Base-by-base conservation (phyloP, 2,888 invertebrate species). In the Apamea sordens region DNA sequence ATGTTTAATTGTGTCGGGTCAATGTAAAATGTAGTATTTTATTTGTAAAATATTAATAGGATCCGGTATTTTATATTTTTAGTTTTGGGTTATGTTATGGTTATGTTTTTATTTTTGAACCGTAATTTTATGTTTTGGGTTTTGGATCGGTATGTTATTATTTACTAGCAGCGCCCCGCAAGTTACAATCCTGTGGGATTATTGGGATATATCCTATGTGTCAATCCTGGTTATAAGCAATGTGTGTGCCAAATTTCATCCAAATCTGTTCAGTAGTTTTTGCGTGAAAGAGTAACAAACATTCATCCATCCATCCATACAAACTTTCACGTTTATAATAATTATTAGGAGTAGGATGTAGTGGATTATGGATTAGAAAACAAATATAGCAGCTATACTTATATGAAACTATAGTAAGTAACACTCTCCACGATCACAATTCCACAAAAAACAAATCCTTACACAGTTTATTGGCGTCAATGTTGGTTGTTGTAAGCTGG, bases 401-500 rank as follows among this genome's bases (percentile, higher is more conserved):
- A n/a, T 32, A 21, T 32, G 18, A 63, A 36, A 65, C 6, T 11
- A 3, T 15, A 36, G 13, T 41, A 8, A 36, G 13, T 41, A 8
- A 41, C 41, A n/a, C 21, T 28, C 47, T 32, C 24, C 2, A 24
- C 24, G 24, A 36, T 56, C 24, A 18, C 10, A 18, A 53, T 70
- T 36, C 24, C 3, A n/a, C 18, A n/a, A 71, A 36, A 71, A 59
- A 36, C 64, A 8, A 64, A 73, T 41, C n/a, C 8, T 18, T 80
- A n/a, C 53, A 63, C 68, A 53, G 11, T 50, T 47, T 15, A 68
- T 61, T 79, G 28, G 59, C 41, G 32, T 32, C 50, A 36, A 70
- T 50, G 13, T 76, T 56, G 69, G 67, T 3, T 73, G 71, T 69
- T 83, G 86, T 79, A 63, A 79, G 69, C 75, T 76, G 68, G 64